A percentile compares a stretch with the other conserved stretches of the same genome.
These are phyloP conservation scores for Trachemys scripta DNA, from an alignment of 2,113 vertebrate species.

Conservation along the genomic window DNA sequence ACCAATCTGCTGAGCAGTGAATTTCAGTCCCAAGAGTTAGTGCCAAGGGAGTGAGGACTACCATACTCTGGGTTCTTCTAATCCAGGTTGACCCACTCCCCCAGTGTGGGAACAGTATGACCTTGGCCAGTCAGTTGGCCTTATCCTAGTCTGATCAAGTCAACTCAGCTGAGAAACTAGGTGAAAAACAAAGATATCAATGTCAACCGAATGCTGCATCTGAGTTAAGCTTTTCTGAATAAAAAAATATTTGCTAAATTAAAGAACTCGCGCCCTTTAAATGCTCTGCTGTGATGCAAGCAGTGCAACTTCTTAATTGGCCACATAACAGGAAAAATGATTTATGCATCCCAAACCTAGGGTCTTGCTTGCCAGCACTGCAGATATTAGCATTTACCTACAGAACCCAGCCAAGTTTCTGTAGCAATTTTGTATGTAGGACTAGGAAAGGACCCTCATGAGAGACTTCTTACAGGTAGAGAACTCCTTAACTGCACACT, in stretches of 20 bases:
- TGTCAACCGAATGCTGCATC: background rate
- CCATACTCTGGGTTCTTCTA: background rate
- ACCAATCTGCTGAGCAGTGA: background rate
- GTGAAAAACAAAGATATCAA: background rate
- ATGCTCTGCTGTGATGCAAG: background rate
- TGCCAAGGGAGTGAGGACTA: background rate
- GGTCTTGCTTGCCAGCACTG: background rate
- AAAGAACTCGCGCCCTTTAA: background rate
- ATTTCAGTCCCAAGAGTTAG: background rate
- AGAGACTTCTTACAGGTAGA: background rate
- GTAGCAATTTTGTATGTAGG: background rate
- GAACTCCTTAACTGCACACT: background rate
- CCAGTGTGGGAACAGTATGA: background rate
- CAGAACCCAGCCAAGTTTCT: fast-evolving
- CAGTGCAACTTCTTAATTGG: fast-evolving
- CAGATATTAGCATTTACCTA: background rate
- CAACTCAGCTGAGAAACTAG: background rate
- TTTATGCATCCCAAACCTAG: fast-evolving
- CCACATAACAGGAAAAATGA: background rate
- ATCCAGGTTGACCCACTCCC: no score
- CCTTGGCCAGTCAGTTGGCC: background rate
- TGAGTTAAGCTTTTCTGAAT: background rate
- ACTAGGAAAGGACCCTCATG: background rate
- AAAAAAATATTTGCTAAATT: background rate
- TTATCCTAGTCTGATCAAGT: background rate